Evolutionary conservation across 2,888 invertebrate genomes (phyloP).

Genomic region (Maniola hyperantus): DNA sequence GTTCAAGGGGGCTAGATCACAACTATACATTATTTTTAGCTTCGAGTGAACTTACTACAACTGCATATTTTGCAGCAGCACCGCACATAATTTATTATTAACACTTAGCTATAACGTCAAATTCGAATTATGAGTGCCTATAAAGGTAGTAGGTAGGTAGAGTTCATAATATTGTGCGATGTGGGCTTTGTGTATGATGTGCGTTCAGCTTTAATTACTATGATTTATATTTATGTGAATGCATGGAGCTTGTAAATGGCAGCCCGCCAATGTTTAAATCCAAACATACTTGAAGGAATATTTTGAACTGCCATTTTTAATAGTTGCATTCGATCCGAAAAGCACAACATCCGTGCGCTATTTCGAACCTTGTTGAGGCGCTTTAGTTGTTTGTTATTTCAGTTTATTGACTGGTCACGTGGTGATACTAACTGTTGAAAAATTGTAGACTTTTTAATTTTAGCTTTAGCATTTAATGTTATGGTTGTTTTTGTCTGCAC

Average conservation of each 20-base stretch:
- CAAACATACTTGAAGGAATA: slow-evolving; percentile 32
- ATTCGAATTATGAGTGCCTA: too few species aligned
- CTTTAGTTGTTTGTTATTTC: slow-evolving; percentile 5
- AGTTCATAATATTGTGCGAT: not conserved
- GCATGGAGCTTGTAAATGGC: slow-evolving; percentile 29
- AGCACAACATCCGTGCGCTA: slow-evolving; percentile 20
- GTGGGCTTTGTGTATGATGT: not conserved
- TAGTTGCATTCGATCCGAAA: slow-evolving; percentile 15
- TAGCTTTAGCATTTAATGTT: not conserved
- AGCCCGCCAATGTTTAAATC: slow-evolving; percentile 34
- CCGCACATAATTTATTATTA: too few species aligned
- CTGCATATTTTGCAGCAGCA: too few species aligned
- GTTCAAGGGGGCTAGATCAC: too few species aligned
- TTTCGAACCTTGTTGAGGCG: slow-evolving; percentile 12
- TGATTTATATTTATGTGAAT: slow-evolving; percentile 23
- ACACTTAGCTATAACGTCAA: too few species aligned
- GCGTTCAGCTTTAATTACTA: slow-evolving; percentile 2
- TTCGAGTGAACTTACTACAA: too few species aligned
- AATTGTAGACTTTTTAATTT: not conserved
- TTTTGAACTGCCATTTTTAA: slow-evolving; percentile 10
- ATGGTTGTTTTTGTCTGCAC: not conserved
- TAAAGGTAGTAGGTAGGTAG: too few species aligned
- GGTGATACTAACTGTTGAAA: not conserved
- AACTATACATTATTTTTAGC: too few species aligned
- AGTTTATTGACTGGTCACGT: slow-evolving; percentile 10